phyloP scores from a whole-genome alignment of 2,113 vertebrate genomes.

The Ceyx cyanopectus region DNA sequence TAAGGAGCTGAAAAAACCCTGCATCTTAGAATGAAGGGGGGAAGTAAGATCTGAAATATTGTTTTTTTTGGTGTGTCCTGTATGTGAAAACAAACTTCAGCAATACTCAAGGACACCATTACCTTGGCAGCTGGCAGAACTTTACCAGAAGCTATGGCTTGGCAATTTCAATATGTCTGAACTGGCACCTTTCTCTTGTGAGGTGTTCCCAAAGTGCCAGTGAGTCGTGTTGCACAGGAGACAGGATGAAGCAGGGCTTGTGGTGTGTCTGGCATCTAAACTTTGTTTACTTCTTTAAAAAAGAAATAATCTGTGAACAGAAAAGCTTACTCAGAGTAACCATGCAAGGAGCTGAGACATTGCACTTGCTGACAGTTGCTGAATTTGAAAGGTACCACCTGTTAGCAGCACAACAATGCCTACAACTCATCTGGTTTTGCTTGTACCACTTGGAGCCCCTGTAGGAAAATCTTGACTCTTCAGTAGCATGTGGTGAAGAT shows the following conservation, averaged over 20 bases:
- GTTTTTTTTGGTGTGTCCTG: neutral
- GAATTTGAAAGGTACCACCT: neutral
- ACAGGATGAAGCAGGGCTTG: neutral
- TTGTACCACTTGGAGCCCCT: neutral
- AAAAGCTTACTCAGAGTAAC: neutral
- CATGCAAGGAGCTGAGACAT: neutral
- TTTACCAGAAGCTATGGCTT: neutral
- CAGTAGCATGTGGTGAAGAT: neutral
- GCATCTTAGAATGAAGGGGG: fast-evolving
- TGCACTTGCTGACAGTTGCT: neutral
- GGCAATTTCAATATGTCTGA: neutral
- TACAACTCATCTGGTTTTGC: neutral
- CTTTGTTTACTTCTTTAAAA: neutral
- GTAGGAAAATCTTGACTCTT: neutral
- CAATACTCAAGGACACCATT: neutral
- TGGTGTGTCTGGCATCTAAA: neutral
- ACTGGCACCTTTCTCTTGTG: neutral
- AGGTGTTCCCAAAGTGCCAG: neutral
- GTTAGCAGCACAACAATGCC: neutral
- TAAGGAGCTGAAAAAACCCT: neutral
- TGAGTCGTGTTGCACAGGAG: neutral
- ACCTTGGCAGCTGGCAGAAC: neutral
- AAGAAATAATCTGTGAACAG: neutral
- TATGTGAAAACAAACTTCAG: neutral
- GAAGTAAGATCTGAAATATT: neutral